Base-by-base conservation (phyloP, 1,140 invertebrate genomes). In the Bombus polaris region DNA sequence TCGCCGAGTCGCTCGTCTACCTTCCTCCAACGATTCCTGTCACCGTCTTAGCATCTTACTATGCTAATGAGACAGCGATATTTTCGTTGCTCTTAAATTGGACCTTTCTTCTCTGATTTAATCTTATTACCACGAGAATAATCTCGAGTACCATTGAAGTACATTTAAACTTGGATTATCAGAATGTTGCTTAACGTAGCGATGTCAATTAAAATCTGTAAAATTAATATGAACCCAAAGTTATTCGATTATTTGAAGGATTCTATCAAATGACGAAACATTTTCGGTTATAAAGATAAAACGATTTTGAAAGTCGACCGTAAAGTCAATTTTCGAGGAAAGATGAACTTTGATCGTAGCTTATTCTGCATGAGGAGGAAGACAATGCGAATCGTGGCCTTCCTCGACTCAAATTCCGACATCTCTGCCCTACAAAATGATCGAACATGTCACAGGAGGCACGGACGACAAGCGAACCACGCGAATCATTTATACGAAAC, bases 401-500 rank as follows among this genome's bases (percentile, higher is more conserved):
- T 88, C 83, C 88, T 59, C 76, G 74, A 89, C 53, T 70, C 78
- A 18, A 73, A 12, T 39, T 13, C 15, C 28, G 18, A 73, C 1
- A 10, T 22, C 2, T 28, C 2, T 10, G n/a, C 39, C 9, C 1
- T 18, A 1, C 42, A 37, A 77, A 62, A 39, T 84, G 83, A 91
- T 88, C 79, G 81, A 86, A 81, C 80, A n/a, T 82, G 86, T 86
- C 81, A 80, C 87, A 82, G 57, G 81, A 68, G 71, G 35, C 82
- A 85, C 59, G 74, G 25, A 37, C 37, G 44, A 72, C 70, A 65
- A 59, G 74, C 62, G 72, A 44, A 44, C 65, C 44, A 62, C 68
- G 42, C 44, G 76, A 75, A 84, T 90, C 74, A 70, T 85, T 89
- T 88, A 66, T 87, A 87, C 84, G 62, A 85, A 89, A 85, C 88